Evolutionary conservation across 1,140 invertebrate genomes (phyloP).

Genomic region (Cheumatopsyche charites): DNA sequence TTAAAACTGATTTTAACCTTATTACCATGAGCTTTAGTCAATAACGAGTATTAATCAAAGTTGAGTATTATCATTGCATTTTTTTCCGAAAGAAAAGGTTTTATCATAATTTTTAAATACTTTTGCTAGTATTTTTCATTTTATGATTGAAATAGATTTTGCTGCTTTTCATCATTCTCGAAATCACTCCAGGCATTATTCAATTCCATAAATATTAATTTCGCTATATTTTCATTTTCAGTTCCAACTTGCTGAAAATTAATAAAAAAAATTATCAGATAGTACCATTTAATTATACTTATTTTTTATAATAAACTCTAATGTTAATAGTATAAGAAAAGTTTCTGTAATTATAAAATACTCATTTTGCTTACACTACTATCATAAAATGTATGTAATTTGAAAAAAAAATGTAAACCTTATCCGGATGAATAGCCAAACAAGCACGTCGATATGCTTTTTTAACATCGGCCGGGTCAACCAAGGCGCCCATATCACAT

Average conservation of each 20-base stretch:
- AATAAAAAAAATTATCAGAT: conserved; percentile 44
- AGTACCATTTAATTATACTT: not conserved
- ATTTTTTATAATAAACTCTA: not conserved
- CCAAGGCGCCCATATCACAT: conserved; percentile 92
- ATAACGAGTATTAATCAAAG: not conserved
- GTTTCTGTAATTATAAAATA: too few relatives aligned
- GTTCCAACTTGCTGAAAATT: conserved; percentile 85
- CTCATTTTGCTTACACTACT: too few relatives aligned
- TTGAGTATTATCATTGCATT: not conserved
- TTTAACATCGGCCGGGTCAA: conserved; percentile 91
- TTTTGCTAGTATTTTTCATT: conserved; percentile 11
- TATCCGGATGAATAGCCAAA: conserved; percentile 97
- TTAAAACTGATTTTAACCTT: not conserved
- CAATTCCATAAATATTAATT: conserved; percentile 97
- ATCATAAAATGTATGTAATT: too few relatives aligned
- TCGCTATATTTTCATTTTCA: conserved; percentile 89
- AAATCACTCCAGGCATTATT: conserved; percentile 99
- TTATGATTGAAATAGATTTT: conserved; percentile 74
- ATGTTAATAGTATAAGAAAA: too few relatives aligned
- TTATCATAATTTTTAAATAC: not conserved
- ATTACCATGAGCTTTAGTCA: not conserved
- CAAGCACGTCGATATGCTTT: conserved; percentile 95
- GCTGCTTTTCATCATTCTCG: conserved; percentile 87
- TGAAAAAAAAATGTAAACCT: conserved; percentile 66
- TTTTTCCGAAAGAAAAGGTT: conserved; percentile 12